Evolutionary conservation across 2,888 invertebrate genomes (phyloP), one percentile per base, ranked within the genome.

Genomic region (Pollenia griseotomentosa): DNA sequence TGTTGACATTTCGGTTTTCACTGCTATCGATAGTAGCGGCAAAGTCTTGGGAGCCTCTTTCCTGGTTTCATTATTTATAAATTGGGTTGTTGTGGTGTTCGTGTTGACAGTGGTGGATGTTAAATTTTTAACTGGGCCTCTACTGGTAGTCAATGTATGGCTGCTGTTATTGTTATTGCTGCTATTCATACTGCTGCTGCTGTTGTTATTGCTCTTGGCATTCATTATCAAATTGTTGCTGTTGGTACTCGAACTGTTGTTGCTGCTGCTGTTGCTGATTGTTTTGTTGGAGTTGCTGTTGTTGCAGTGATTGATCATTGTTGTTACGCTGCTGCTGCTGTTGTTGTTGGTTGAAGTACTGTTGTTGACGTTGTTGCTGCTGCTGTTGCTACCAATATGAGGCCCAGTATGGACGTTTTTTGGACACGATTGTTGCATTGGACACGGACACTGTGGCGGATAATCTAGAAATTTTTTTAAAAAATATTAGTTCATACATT

Each of bases 391-490:
- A 97, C 97, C 97, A 97, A 97, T 97, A 97, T 97, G 97, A 97
- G 97, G 97, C 96, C 97, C 97, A 97, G 97, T 97, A 97, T 96
- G 97, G 96, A 96, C 97, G 97, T 98, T 98, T 98, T 97, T 97
- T 97, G 97, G 97, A 97, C 97, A 97, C 96, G 97, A 96, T 95
- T 97, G 97, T 95, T 97, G 97, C 95, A 97, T 96, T 94, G 97
- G 97, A 95, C 97, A 97, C 92, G 97, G 97, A 94, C 97, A 97
- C 90, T 93, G 93, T 88, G 93, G 92, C 90, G 93, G 92, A 91
- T 94, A 96, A 95, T 93, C 96, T 94, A 92, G 93, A 57, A 90
- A 59, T 1, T 19, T 19, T 19, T 19, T 42, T 44, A 55, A 53
- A 70, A 44, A 75, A 90, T 51, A 48, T 11, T n/a, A 70, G 6